phyloP scores from a whole-genome alignment of 1,140 invertebrate species.

The Berghia stephanieae region DNA sequence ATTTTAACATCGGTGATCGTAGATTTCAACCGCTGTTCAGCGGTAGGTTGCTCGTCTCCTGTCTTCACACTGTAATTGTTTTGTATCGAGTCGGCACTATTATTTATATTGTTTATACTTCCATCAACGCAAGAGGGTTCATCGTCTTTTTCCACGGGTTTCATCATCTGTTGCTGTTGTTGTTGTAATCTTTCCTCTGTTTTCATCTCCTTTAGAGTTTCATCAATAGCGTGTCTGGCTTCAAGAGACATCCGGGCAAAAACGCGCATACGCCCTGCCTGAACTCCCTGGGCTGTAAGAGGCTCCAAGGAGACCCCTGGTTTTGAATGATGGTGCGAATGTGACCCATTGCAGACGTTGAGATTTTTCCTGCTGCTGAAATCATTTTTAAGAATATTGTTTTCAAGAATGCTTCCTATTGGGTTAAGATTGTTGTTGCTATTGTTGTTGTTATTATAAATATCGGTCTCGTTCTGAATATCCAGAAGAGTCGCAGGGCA shows the following conservation, averaged over 20 bases:
- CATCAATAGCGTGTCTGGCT: slow-evolving; percentile 44
- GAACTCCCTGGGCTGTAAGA: not conserved
- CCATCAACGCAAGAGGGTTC: not conserved
- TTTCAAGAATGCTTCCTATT: no score
- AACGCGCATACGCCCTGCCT: slow-evolving; percentile 10
- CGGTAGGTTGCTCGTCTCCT: not conserved
- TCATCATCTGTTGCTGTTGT: not conserved
- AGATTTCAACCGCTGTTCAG: not conserved
- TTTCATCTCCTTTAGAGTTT: slow-evolving; percentile 42
- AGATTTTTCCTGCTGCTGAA: no score
- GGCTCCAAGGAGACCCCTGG: not conserved
- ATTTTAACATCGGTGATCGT: no score
- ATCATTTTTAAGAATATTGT: not conserved
- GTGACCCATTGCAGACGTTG: not conserved
- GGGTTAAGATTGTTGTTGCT: not conserved
- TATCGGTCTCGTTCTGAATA: not conserved
- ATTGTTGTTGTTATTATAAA: not conserved
- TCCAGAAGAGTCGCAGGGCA: slow-evolving; percentile 25
- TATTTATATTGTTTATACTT: not conserved
- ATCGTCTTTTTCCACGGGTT: not conserved
- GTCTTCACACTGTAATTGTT: not conserved
- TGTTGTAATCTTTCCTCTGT: not conserved
- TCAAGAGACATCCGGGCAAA: slow-evolving; percentile 50
- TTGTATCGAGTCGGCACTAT: no score
- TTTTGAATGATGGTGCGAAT: not conserved